phyloP scores from a whole-genome alignment of 2,888 invertebrate genomes.

The Orthonychiurus folsomi region DNA sequence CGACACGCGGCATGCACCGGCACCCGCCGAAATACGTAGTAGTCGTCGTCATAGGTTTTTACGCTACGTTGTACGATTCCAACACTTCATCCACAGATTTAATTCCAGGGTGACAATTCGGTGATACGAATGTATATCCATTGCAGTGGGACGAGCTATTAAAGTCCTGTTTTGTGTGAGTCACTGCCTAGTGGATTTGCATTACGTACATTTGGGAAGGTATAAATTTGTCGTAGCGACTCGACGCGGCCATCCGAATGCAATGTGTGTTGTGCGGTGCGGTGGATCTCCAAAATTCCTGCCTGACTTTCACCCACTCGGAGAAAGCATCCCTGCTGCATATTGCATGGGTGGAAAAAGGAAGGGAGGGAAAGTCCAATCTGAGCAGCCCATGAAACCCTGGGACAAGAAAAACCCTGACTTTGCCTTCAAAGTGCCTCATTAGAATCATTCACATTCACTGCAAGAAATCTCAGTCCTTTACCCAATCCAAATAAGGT shows the following conservation, averaged over 20 bases:
- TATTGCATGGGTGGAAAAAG: too few relatives aligned
- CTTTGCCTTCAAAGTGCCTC: constrained; percentile 15
- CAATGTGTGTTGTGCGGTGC: too few relatives aligned
- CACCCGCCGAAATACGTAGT: too few relatives aligned
- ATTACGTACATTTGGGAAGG: too few relatives aligned
- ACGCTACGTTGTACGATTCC: neutral
- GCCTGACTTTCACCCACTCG: neutral
- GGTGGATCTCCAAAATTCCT: neutral
- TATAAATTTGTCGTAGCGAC: neutral
- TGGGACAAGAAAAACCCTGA: neutral
- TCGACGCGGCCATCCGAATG: neutral
- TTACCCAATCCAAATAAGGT: neutral
- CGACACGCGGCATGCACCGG: too few relatives aligned
- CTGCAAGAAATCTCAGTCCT: neutral
- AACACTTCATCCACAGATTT: neutral
- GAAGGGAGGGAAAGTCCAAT: neutral
- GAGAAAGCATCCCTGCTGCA: constrained; percentile 1
- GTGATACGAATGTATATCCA: too few relatives aligned
- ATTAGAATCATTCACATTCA: constrained; percentile 9
- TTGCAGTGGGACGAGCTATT: too few relatives aligned
- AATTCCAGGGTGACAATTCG: too few relatives aligned
- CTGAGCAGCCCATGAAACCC: neutral
- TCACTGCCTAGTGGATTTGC: too few relatives aligned
- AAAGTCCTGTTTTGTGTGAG: too few relatives aligned
- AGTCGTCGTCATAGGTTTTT: too few relatives aligned